Base-by-base conservation (phyloP, 2,888 invertebrate genomes). In the Ectemnius cavifrons region DNA sequence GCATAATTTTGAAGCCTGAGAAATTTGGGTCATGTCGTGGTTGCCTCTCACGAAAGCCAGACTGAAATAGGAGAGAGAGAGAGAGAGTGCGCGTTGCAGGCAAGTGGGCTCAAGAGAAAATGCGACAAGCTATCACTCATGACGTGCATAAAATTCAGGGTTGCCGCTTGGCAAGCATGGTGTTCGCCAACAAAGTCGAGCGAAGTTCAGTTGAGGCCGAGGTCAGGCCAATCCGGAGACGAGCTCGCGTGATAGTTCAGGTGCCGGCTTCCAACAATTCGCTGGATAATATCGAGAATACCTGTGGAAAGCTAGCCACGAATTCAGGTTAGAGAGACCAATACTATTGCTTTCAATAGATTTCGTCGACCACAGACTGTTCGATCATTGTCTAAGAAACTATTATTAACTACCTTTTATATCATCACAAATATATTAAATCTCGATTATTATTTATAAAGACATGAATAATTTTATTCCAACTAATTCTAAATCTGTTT, bases 191-290 rank as follows among this genome's bases (percentile, higher is more conserved):
- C 37, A 37, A 6, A 11, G 37, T 62, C 18, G 62, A 11, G 49
- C 52, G 75, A 78, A 80, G 78, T 80, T 80, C 76, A 80, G 78
- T 80, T 80, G 74, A 72, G 80, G 78, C 75, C 80, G 81, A 81
- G 81, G 81, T 78, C 78, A 67, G 37, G 16, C 28, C 52, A 61
- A 46, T 61, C 63, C 63, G 63, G 18, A 71, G 71, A 60, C 63
- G 57, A 63, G 60, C 37, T 82, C 68, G 82, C 82, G 82, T 82
- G 82, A 82, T 82, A 82, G 82, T 82, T 82, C 82, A 80, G 63
- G 76, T 80, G 75, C 78, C 70, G 81, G 76, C 78, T 81, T 16
- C 49, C 59, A 73, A 76, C 73, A 64, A 81, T 76, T 76, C 62
- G 46, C 67, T 6, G 76, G 78, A 80, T 81, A 81, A 72, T 74